Evolutionary conservation across 1,140 invertebrate species (phyloP), one percentile per base, ranked within the genome.

Genomic region (Lysiphlebus fabarum): DNA sequence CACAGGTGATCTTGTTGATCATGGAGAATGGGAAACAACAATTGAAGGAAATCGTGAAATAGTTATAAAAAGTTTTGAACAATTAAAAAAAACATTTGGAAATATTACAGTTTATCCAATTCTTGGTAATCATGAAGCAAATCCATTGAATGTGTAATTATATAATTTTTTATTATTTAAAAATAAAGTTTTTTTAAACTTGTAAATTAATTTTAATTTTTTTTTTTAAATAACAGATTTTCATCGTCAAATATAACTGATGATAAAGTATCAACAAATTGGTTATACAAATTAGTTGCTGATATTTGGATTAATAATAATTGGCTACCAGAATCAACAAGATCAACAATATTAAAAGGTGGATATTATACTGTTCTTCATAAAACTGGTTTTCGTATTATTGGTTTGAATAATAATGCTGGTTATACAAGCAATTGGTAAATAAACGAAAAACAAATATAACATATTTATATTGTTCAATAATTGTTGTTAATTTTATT

Each of bases 91-190:
- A 40, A 81, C 82, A 36, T 88, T 92, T 62, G 81, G 83, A 1
- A 78, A 86, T 47, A 85, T 83, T 34, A 78, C 82, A 1, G 81
- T 96, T 3, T 87, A 86, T 70, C 85, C 89, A 5, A 82, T 86
- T 49, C 74, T 96, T 47, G 93, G 93, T 43, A 96, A 96, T 72
- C 94, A 96, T 67, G 94, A 96, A 77, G 83, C 90, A 43, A 85
- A 91, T 76, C 93, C 93, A 5, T 80, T 90, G 5, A 93, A 96
- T 78, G 84, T 87, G 89, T 92, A 80, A 85, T 53, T 59, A 56
- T 34, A n/a, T n/a, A n/a, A n/a, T n/a, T n/a, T n/a, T n/a, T n/a
- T n/a, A n/a, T 6, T 9, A 48, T 62, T 44, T n/a, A n/a, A n/a
- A n/a, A n/a, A n/a, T n/a, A n/a, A n/a, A n/a, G 37, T 55, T 41